These are phyloP conservation scores for Achlya flavicornis DNA, from an alignment of 2,888 invertebrate genomes.

Conservation along the genomic window DNA sequence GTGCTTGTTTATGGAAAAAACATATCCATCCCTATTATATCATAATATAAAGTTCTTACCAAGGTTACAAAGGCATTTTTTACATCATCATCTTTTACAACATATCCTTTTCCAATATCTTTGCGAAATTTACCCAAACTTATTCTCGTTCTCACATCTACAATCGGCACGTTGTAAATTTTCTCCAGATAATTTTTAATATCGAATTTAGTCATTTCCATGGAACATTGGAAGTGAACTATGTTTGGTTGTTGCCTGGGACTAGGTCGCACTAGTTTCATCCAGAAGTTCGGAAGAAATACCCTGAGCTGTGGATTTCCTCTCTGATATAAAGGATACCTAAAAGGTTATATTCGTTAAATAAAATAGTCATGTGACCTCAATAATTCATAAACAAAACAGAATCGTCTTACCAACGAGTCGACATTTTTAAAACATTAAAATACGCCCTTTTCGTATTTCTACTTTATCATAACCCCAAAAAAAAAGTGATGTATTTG, in stretches of 20 bases:
- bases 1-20: too few species aligned
- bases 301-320: constrained; percentile 97
- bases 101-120: constrained; percentile 84
- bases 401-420: constrained; percentile 60
- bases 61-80: constrained; percentile 91
- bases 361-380: not conserved
- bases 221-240: constrained; percentile 94
- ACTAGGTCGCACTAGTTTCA: constrained; percentile 92
- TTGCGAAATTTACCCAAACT: constrained; percentile 86
- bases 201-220: constrained; percentile 96
- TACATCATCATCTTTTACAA: constrained; percentile 92
- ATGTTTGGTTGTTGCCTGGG: constrained; percentile 89
- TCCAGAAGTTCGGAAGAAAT: constrained; percentile 98
- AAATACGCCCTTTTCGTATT: too few species aligned
- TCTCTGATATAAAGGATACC: constrained; percentile 95
- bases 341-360: constrained; percentile 54
- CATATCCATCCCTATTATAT: too few species aligned
- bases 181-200: constrained; percentile 97
- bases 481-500: too few species aligned
- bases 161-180: constrained; percentile 94
- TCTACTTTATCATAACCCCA: too few species aligned
- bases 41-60: constrained; percentile 75
- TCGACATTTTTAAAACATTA: constrained; percentile 57
- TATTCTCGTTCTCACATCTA: constrained; percentile 90
- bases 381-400: constrained; percentile 1